Evolutionary conservation across 2,797 vertebrate genomes (phyloP), one percentile per base, ranked within the genome.

Genomic region (Ambastaia sidthimunki): DNA sequence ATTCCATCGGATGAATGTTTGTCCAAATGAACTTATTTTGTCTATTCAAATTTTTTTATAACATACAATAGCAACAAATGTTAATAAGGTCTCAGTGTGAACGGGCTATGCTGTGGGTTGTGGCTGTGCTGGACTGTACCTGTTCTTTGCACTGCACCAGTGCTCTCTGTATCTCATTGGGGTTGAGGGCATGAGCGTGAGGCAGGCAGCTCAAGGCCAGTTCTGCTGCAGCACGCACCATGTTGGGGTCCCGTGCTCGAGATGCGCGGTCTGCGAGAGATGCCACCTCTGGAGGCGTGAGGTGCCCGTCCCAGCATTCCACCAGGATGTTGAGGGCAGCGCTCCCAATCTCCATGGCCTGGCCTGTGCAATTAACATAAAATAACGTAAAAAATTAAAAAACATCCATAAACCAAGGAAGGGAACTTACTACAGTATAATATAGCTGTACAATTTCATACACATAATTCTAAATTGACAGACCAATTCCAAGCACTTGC

Each of bases 111-210:
- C 37, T 62, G 48, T 52, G 60, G 15, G 19, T 47, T 65, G 31
- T 48, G 63, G 6, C 12, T 31, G 54, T 57, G 9, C 34, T 19
- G n/a, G 12, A 19, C 41, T 7, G 11, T 82, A 99, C 98, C 97
- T 99, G 98, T 82, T 99, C 98, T 87, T 99, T 99, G 91, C 98
- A 99, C 89, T 99, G 98, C 82, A 99, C 97, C 90, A 99, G 88
- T 28, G 98, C 98, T 84, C 98, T 94, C 92, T 99, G 98, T 91
- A 99, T 99, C 88, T 99, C 98, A 1, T 99, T 99, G 21, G 98
- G 98, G 89, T 99, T 99, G 78, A 99, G 91, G 7, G 98, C 98
- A 28, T 99, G 98, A 68, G 98, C 98, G 5, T 99, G 98, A 76
- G 98, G 98, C 87, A 99, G 92, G 87, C 98, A 99, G 92, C 98